Conservation (phyloP, 1,140 invertebrate species). For the Pristionchus pacificus region DNA sequence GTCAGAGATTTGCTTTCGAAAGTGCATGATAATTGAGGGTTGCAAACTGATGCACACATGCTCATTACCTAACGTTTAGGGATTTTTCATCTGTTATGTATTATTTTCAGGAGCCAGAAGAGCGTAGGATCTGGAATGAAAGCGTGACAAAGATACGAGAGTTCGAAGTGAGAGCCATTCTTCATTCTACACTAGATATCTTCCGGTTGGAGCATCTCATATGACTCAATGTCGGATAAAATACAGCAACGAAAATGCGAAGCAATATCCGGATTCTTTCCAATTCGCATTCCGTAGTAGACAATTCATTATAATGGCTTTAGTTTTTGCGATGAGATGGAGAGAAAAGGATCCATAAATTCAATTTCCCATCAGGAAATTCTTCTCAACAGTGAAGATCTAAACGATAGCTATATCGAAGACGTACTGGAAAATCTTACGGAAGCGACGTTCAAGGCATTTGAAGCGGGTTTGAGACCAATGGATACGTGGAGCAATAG, state of each 20-base stretch:
- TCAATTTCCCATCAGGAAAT: slow-evolving; percentile 8
- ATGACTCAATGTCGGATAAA: no score
- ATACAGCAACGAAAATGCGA: no score
- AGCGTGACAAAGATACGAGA: slow-evolving; percentile 11
- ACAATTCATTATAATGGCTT: background rate
- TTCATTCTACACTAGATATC: no score
- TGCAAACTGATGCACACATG: no score
- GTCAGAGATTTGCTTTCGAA: background rate
- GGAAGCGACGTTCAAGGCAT: slow-evolving; percentile 4
- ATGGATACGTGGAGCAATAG: background rate
- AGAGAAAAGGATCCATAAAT: background rate
- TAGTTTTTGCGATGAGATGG: background rate
- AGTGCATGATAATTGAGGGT: background rate
- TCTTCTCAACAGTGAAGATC: slow-evolving; percentile 6
- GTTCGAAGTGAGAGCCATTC: no score
- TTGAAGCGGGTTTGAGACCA: slow-evolving; percentile 11
- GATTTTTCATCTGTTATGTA: slow-evolving; percentile 16
- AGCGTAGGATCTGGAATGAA: slow-evolving; percentile 15
- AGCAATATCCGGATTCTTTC: background rate
- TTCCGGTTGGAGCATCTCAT: no score
- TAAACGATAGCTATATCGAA: background rate
- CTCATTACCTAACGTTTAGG: background rate
- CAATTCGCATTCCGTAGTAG: background rate
- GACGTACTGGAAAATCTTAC: slow-evolving; percentile 15
- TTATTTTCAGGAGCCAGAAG: slow-evolving; percentile 13